These are phyloP conservation scores for Dicaeum eximium DNA, from an alignment of 2,113 vertebrate species.

Conservation along the genomic window DNA sequence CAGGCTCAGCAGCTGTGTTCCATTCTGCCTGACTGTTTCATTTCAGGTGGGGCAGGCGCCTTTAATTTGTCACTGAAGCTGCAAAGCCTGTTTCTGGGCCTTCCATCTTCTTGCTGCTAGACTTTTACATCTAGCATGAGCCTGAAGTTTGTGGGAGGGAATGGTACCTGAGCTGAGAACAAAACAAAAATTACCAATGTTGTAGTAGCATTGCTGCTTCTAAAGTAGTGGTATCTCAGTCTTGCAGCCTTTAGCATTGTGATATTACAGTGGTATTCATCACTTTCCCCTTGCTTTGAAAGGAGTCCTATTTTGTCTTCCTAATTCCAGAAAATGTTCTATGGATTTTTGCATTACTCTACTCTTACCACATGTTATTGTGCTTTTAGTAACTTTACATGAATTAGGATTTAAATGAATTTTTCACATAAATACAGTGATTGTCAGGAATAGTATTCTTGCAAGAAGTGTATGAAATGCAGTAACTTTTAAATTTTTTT, in stretches of 20 bases:
- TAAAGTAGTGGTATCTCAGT: background rate
- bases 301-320: background rate
- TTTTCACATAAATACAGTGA: background rate
- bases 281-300: background rate
- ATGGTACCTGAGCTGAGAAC: background rate
- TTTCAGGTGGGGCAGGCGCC: background rate
- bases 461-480: background rate
- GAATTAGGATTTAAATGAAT: background rate
- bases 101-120: background rate
- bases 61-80: background rate
- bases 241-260: background rate
- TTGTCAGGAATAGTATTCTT: background rate
- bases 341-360: background rate
- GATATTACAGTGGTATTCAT: background rate
- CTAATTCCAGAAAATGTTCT: background rate
- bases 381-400: background rate
- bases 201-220: background rate
- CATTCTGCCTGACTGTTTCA: background rate
- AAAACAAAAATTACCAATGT: background rate
- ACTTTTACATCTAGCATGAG: fast-evolving
- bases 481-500: background rate
- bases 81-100: background rate
- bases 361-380: background rate
- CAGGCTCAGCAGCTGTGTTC: background rate
- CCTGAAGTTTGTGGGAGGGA: background rate